A percentile compares a stretch with the other conserved stretches of the same genome.
These are phyloP conservation scores for Pyrrhosoma nymphula DNA, from an alignment of 2,888 invertebrate species.

Conservation along the genomic window DNA sequence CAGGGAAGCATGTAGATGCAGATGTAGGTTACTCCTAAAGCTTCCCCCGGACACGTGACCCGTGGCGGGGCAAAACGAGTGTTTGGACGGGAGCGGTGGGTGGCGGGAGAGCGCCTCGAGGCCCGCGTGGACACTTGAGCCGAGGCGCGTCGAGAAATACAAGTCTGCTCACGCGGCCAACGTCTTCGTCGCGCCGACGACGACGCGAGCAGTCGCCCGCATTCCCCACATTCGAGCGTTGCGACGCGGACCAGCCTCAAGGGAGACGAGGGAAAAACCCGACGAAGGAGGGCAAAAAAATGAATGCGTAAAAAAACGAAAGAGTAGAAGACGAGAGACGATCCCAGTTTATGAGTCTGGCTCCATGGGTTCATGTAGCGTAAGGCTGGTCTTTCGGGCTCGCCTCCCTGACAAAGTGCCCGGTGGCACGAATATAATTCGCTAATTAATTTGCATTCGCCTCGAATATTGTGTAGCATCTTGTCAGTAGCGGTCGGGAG, in stretches of 20 bases:
- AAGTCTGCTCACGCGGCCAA: background rate
- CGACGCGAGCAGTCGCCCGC: background rate
- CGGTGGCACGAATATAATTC: conserved; percentile 67
- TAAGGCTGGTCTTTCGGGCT: conserved; percentile 25
- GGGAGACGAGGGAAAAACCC: conserved; percentile 29
- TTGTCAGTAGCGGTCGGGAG: background rate
- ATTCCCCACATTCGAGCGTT: background rate
- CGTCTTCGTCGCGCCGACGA: background rate
- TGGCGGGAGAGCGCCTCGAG: background rate
- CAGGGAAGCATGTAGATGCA: too few species aligned
- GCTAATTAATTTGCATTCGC: conserved; percentile 62
- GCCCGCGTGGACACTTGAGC: background rate
- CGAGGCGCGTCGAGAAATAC: background rate
- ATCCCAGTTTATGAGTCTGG: conserved; percentile 60
- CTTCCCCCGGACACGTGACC: too few species aligned
- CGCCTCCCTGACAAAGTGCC: conserved; percentile 55
- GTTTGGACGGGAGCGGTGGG: background rate
- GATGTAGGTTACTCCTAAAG: too few species aligned
- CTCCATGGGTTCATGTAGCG: conserved; percentile 34
- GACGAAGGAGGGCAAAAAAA: conserved; percentile 5
- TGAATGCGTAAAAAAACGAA: background rate
- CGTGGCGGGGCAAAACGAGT: background rate
- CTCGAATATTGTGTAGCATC: conserved; percentile 64
- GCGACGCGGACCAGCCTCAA: background rate
- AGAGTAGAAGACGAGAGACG: conserved; percentile 3